Evolutionary conservation across 2,113 vertebrate species (phyloP).

Genomic region (Atherinomorus stipes): DNA sequence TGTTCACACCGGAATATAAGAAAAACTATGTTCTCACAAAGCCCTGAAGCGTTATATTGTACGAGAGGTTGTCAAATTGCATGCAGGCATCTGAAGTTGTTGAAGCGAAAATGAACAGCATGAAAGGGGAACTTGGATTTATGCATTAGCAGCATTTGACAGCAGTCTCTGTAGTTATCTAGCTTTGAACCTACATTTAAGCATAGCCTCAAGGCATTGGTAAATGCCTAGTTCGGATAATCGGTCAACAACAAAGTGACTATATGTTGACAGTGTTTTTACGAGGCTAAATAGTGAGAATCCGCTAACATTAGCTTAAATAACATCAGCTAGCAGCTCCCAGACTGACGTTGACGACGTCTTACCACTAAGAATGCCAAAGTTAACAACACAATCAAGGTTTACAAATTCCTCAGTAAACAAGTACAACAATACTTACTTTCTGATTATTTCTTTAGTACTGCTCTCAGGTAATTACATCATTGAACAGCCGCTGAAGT

Average conservation of each 20-base stretch:
- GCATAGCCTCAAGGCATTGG: background rate
- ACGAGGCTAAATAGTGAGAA: background rate
- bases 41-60: background rate
- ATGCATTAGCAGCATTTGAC: background rate
- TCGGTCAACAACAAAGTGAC: background rate
- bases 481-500: conserved; percentile 32
- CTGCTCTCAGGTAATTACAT: conserved; percentile 8
- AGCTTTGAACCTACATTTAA: background rate
- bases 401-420: no score
- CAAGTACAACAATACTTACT: conserved; percentile 25
- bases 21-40: no score
- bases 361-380: background rate
- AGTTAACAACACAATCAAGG: background rate
- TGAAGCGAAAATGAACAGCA: background rate
- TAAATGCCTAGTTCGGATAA: background rate
- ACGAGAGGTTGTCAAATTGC: background rate
- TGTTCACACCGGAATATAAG: background rate
- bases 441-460: background rate
- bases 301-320: conserved; percentile 42
- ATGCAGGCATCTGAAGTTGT: background rate
- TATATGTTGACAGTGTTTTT: background rate
- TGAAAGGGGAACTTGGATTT: conserved; percentile 27
- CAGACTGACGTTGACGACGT: background rate
- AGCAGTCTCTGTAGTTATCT: background rate
- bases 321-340: conserved; percentile 49